Evolutionary conservation across 2,113 vertebrate genomes (phyloP).

Genomic region (Rostratula benghalensis): DNA sequence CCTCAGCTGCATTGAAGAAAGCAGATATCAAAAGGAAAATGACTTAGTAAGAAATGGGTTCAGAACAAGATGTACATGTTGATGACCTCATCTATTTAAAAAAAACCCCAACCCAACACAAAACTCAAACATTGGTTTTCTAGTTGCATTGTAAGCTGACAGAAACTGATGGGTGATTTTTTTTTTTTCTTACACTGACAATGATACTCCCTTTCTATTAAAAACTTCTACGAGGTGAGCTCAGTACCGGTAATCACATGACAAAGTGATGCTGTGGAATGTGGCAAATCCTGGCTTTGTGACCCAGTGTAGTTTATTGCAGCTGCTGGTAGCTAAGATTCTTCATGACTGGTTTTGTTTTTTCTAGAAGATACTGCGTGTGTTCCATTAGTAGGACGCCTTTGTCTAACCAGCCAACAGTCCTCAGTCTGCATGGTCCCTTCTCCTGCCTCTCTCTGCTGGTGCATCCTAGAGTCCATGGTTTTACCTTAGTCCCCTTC

Average conservation of each 20-base stretch:
- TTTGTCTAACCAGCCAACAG: neutral
- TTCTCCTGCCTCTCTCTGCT: neutral
- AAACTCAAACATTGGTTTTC: rapidly evolving
- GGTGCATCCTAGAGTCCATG: neutral
- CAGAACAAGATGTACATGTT: neutral
- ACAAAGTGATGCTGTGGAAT: neutral
- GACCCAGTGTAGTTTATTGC: neutral
- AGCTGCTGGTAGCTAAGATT: neutral
- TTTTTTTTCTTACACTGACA: neutral
- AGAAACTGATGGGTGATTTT: neutral
- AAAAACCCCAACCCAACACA: neutral
- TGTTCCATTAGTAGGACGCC: neutral
- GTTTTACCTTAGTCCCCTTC: neutral
- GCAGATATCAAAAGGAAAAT: neutral
- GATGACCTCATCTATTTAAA: neutral
- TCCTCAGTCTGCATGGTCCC: neutral
- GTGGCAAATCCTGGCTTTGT: neutral
- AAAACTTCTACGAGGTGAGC: neutral
- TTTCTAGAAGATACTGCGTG: neutral
- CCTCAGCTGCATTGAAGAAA: neutral
- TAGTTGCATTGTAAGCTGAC: neutral
- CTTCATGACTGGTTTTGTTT: neutral
- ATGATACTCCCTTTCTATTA: neutral
- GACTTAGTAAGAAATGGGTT: neutral
- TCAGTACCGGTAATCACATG: neutral